A percentile compares a stretch with the other conserved stretches of the same genome.
phyloP scores from a whole-genome alignment of 2,113 vertebrate genomes.

The Echinops telfairi region DNA sequence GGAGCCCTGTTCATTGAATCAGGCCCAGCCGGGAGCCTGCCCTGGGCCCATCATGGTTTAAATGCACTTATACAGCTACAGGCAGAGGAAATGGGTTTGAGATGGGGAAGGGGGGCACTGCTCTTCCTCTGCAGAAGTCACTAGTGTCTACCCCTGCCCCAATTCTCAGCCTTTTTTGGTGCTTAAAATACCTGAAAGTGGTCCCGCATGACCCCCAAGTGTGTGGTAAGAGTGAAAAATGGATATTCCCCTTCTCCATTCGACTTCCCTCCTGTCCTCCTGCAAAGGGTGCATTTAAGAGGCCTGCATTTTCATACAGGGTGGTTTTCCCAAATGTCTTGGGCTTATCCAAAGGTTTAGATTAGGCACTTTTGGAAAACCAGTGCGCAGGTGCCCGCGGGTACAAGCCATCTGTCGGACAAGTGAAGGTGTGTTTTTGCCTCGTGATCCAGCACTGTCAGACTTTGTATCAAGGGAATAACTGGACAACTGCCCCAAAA shows the following conservation, averaged over 20 bases:
- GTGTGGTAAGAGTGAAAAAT: not conserved
- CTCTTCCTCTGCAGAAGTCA: not conserved
- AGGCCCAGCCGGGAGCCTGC: constrained; percentile 80
- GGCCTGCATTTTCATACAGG: not conserved
- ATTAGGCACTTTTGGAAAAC: not conserved
- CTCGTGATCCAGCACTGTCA: not conserved
- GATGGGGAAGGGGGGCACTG: not conserved
- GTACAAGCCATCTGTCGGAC: not conserved
- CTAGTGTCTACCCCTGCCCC: not conserved
- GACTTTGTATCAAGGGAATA: not conserved
- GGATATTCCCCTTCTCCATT: not conserved
- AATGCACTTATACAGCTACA: constrained; percentile 71
- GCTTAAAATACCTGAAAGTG: not conserved
- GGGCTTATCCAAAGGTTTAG: not conserved
- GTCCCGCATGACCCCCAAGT: not conserved
- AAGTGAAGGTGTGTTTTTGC: not conserved
- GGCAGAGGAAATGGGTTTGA: constrained; percentile 45
- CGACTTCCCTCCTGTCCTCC: not conserved
- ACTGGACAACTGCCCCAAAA: not conserved
- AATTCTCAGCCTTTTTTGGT: not conserved
- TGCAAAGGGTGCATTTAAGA: not conserved
- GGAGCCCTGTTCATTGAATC: constrained; percentile 86
- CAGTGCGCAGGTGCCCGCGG: not conserved
- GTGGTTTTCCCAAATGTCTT: not conserved
- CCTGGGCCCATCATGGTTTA: constrained; percentile 57